Evolutionary conservation across 1,140 invertebrate genomes (phyloP).

Genomic region (Trichonephila clavata): DNA sequence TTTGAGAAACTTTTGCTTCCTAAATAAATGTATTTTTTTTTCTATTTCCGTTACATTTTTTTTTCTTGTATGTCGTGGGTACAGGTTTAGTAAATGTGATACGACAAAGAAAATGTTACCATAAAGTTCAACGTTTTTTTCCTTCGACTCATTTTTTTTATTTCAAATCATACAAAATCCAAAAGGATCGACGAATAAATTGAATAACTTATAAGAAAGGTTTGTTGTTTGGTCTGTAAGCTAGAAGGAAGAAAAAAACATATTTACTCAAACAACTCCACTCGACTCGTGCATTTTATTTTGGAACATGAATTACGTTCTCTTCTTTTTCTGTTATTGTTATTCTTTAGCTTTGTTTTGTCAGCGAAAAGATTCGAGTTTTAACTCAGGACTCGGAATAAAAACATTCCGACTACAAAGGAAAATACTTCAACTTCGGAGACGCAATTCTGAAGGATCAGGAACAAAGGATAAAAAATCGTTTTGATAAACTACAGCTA

Average conservation of each 20-base stretch:
- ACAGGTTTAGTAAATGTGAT: neutral
- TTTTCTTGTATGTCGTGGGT: neutral
- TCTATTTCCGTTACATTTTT: neutral
- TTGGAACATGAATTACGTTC: constrained; percentile 34
- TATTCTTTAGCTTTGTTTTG: constrained; percentile 34
- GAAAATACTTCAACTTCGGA: constrained; percentile 28
- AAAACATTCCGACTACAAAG: constrained; percentile 33
- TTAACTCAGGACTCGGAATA: neutral
- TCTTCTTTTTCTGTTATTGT: neutral
- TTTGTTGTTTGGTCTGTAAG: constrained; percentile 5
- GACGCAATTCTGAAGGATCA: constrained; percentile 38
- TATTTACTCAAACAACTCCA: constrained; percentile 38
- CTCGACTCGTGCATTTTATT: constrained; percentile 36
- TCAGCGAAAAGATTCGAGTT: constrained; percentile 49
- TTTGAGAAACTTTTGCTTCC: neutral
- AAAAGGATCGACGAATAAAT: constrained; percentile 29
- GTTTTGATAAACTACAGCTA: constrained; percentile 32
- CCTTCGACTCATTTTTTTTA: neutral
- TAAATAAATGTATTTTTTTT: neutral
- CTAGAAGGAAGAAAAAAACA: neutral
- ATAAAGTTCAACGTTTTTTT: constrained; percentile 6
- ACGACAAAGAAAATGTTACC: neutral
- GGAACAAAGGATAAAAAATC: constrained; percentile 23
- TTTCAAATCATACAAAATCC: constrained; percentile 18
- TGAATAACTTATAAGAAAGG: constrained; percentile 49